Evolutionary conservation across 35 echinoderm and acorn worm genomes (phyloP).

Genomic region (Anneissia japonica): DNA sequence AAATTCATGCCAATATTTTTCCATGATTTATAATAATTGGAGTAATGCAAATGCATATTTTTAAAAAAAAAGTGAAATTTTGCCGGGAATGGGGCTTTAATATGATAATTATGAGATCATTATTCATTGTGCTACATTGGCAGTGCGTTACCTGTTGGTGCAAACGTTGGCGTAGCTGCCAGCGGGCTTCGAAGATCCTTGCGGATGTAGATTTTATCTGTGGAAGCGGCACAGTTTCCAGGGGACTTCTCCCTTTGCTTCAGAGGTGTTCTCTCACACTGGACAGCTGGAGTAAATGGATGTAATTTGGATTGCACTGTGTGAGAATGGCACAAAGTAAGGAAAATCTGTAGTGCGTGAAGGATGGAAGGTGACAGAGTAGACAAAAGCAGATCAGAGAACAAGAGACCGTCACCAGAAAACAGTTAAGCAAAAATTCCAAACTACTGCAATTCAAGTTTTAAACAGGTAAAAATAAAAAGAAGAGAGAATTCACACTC

Average conservation of each 20-base stretch:
- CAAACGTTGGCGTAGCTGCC: slow-evolving; percentile 87
- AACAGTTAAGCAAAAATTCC: no score
- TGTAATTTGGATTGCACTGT: slow-evolving; percentile 1
- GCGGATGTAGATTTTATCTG: slow-evolving; percentile 96
- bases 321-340: slow-evolving; percentile 1
- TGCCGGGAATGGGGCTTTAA: no score
- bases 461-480: no score
- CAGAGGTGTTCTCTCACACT: slow-evolving; percentile 95
- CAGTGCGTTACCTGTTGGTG: slow-evolving; percentile 26
- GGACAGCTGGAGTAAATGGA: slow-evolving; percentile 83
- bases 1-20: no score
- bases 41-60: no score
- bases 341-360: slow-evolving; percentile 1
- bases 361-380: background rate
- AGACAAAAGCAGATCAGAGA: background rate
- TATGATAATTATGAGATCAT: no score
- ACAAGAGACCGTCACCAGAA: background rate
- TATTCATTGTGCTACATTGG: no score
- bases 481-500: no score
- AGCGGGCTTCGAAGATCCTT: slow-evolving; percentile 95
- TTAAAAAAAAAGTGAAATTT: no score
- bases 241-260: slow-evolving; percentile 90
- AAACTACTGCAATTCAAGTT: no score
- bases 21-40: no score
- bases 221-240: slow-evolving; percentile 87